Base-by-base conservation (phyloP, 2,113 vertebrate species). In the Istiophorus platypterus region DNA sequence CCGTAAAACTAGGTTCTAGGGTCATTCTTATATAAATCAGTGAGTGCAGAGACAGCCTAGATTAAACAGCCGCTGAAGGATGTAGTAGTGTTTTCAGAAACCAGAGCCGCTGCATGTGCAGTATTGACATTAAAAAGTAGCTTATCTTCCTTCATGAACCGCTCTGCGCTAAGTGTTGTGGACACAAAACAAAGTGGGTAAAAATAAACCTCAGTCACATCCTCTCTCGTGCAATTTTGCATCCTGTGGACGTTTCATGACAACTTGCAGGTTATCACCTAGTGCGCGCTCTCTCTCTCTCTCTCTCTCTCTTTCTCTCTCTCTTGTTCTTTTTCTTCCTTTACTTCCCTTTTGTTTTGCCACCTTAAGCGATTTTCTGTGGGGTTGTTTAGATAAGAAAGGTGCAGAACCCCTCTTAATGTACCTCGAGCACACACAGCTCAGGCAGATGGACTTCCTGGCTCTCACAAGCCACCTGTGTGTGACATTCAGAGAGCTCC, bases 131-230 rank as follows among this genome's bases (percentile, higher is more conserved):
- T 88, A 67, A 78, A 78, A 84, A 72, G 54, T 0, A 72, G 69
- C 76, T 87, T 79, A 70, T 76, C 72, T 67, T 62, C 72, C 59
- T 59, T 72, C 71, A 47, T 54, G 39, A 52, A 87, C 73, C 58
- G 81, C 91, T 87, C 77, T 49, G 42, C 0, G 51, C 58, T 65
- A 80, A 92, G 88, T 91, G 86, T 88, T 88, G 71, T 85, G 76
- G 84, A 87, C 86, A 89, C 84, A 76, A 71, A 89, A 74, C 61
- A 72, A 86, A 86, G 81, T 75, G 73, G 61, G 58, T 80, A 59
- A 45, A 90, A 85, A 87, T 85, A 85, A 84, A 74, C 81, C 17
- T 58, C 5, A 29, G 45, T 81, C 78, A 41, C n/a, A 4, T 69
- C n/a, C 29, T 37, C 49, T 26, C 41, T 62, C 73, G 31, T 26